Evolutionary conservation across 2,888 invertebrate genomes (phyloP), one percentile per base, ranked within the genome.

Genomic region (Atherix ibis): DNA sequence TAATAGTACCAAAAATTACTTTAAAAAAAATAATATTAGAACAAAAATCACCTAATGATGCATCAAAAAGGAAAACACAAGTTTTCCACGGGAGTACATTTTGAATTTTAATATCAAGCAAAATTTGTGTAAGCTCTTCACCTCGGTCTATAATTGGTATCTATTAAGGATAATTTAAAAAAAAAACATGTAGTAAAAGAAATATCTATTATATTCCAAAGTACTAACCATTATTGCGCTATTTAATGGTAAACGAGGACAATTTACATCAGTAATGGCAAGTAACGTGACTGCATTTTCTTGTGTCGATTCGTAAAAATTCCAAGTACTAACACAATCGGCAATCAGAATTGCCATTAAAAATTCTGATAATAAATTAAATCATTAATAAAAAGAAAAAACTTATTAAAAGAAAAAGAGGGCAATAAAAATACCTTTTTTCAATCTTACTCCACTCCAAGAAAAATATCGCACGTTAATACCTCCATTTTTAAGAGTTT

Each of bases 251-350:
- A 87, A 54, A 25, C 87, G 66, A 1, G 83, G 78, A 52, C 87
- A 87, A 48, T 84, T 79, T 1, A 74, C 66, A 50, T 81, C 84
- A 32, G 83, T 82, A 40, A 84, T 65, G 0, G 82, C 80, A 41
- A 85, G 69, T 27, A 79, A 66, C 1, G 82, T 58, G 5, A 84
- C 61, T 37, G 73, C 68, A 46, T 77, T 73, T 39, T 68, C 67
- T 47, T 70, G 66, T 0, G 75, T 68, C 2, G 66, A 58, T 34
- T 68, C 65, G 52, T 71, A 79, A 33, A 84, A 61, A 5, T 66
- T 64, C 84, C 84, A 84, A 1, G 82, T 81, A 39, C 73, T 73
- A 36, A 66, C 52, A 52, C 85, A 85, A 4, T 76, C 73, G n/a
- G 78, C 73, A 31, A 83, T 63, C 27, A 78, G 77, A 40, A 84